phyloP scores from a whole-genome alignment of 23 tunicate genomes.

The Trididemnum nubilum region DNA sequence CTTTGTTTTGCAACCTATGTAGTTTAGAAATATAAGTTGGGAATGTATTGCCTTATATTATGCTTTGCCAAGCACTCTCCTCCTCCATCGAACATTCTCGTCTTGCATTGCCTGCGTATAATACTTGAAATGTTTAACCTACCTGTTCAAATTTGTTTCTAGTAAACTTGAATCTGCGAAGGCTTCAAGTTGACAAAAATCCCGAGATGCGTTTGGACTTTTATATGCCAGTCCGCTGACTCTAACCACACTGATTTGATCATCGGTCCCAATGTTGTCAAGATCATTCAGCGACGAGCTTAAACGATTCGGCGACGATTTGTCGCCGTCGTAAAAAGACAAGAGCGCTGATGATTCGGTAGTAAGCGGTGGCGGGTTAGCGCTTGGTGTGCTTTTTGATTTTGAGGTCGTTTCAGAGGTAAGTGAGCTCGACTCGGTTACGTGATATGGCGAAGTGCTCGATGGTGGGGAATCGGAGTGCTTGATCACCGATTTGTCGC shows the following conservation, averaged over 20 bases:
- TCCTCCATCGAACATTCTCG: too few relatives aligned
- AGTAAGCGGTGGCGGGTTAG: neutral
- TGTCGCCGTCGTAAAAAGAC: neutral
- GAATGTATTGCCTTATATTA: too few relatives aligned
- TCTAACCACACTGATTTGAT: slow-evolving; percentile 16
- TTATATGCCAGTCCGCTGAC: slow-evolving; percentile 43
- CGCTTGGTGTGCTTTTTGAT: neutral
- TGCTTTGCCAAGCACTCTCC: too few relatives aligned
- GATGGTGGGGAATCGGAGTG: neutral
- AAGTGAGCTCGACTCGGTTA: neutral
- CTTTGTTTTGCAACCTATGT: too few relatives aligned
- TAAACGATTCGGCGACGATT: neutral
- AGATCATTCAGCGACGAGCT: slow-evolving; percentile 13
- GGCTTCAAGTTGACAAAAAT: neutral
- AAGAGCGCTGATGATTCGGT: neutral
- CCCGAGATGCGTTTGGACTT: neutral
- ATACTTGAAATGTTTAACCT: too few relatives aligned
- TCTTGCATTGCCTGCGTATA: too few relatives aligned
- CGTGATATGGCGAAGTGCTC: neutral
- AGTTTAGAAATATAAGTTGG: too few relatives aligned
- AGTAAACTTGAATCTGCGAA: neutral
- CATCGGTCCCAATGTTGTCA: slow-evolving; percentile 34
- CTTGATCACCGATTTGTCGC: neutral
- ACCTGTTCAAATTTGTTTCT: neutral
- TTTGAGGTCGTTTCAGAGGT: neutral